Evolutionary conservation across 1,140 invertebrate genomes (phyloP), one percentile per base, ranked within the genome.

Genomic region (Macrosteles quadrilineatus): DNA sequence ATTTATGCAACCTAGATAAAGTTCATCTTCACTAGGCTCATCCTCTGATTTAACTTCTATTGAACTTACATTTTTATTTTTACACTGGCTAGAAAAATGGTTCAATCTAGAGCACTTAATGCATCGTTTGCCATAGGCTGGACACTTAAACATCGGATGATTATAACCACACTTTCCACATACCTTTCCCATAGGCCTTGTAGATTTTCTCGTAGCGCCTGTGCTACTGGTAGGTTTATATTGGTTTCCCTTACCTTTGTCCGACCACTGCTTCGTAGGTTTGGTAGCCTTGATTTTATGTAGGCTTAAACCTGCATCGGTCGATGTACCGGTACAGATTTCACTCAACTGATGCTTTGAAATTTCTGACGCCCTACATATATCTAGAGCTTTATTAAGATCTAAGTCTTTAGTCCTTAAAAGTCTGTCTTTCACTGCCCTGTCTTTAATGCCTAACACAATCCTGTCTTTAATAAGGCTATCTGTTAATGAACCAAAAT

Each of bases 101-200:
- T 50, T 50, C 6, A 23, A n/a, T 23, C n/a, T 50, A 4, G 4
- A 9, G n/a, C 47, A 50, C 17, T 19, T 50, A 23, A 9, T 50
- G 21, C 47, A 50, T 19, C 47, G 47, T 19, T 50, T 50, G 6
- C 47, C 47, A 50, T 9, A 50, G n/a, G 47, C 47, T 50, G 47
- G 47, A 50, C 47, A 50, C 47, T 50, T 50, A n/a, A 11, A 50
- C 47, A n/a, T n/a, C 4, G 47, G 17, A 23, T 50, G 47, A 50
- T 23, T 50, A 23, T 50, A 50, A 50, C 47, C 47, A 36, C 32
- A 36, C 32, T 36, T 36, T 6, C 32, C 14, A 14, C 32, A 36
- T 14, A 36, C 32, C 14, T 36, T 36, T 36, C 14, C 32, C 4
- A 14, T 36, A 6, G 32, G 14, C 14, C 14, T 36, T 36, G 14